phyloP scores from a whole-genome alignment of 2,797 vertebrate genomes.

The Australoheros facetus region DNA sequence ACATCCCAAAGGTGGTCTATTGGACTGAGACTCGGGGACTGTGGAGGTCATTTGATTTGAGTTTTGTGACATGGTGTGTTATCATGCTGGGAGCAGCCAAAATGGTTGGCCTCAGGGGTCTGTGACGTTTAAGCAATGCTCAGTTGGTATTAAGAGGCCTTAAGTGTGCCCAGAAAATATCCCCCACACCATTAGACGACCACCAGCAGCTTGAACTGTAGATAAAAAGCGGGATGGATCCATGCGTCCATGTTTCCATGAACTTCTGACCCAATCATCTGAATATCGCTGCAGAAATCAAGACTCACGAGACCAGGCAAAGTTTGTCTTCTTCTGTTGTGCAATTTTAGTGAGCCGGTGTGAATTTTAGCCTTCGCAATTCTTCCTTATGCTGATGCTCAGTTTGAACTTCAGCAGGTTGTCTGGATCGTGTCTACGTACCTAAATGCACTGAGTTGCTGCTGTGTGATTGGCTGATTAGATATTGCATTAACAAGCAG shows the following conservation, averaged over 20 bases:
- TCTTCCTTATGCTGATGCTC: neutral
- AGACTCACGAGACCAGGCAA: neutral
- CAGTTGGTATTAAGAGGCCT: neutral
- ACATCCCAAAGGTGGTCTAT: neutral
- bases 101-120: neutral
- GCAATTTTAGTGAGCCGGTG: neutral
- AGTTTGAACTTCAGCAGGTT: too few species aligned
- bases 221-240: neutral
- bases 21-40: neutral
- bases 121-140: neutral
- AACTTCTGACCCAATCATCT: neutral
- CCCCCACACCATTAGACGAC: neutral
- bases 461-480: too few species aligned
- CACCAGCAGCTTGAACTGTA: neutral
- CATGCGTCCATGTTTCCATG: neutral
- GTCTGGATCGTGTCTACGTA: too few species aligned
- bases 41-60: too few species aligned
- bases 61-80: too few species aligned
- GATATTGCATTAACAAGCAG: neutral
- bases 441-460: too few species aligned
- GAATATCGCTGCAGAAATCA: neutral
- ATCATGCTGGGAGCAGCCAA: too few species aligned
- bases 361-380: too few species aligned
- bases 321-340: neutral
- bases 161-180: neutral